Conservation (phyloP, 2,888 invertebrate species). For the Drosophila fungiperda region DNA sequence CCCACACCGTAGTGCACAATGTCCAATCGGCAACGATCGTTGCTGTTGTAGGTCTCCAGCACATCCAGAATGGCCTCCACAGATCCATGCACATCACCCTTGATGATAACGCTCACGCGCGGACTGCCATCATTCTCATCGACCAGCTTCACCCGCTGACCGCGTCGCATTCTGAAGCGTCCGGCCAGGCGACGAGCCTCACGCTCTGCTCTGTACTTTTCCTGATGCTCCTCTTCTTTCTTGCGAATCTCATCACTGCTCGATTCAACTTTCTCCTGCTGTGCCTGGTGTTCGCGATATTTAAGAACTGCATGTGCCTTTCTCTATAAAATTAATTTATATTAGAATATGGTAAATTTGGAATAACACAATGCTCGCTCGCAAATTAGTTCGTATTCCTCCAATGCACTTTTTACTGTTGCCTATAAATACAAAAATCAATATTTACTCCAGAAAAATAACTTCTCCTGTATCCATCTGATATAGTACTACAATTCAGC, state of each 20-base stretch:
- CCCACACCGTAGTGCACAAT: constrained; percentile 97
- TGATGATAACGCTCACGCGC: constrained; percentile 88
- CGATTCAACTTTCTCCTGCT: constrained; percentile 88
- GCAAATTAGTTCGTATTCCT: neutral
- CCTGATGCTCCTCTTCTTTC: constrained; percentile 88
- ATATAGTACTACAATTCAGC: neutral
- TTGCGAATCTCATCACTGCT: constrained; percentile 88
- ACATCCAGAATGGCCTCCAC: constrained; percentile 97
- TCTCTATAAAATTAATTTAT: constrained; percentile 85
- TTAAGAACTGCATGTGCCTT: constrained; percentile 89
- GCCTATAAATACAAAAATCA: neutral
- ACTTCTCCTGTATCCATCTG: neutral
- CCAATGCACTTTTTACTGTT: neutral
- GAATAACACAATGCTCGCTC: neutral
- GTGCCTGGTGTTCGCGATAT: constrained; percentile 87
- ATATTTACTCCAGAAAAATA: neutral
- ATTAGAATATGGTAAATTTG: neutral
- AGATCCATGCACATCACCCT: constrained; percentile 98
- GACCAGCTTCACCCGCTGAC: constrained; percentile 87
- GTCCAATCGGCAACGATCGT: constrained; percentile 90
- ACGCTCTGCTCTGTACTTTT: constrained; percentile 88
- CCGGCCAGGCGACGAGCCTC: constrained; percentile 88
- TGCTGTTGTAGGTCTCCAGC: constrained; percentile 93
- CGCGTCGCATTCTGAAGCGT: constrained; percentile 86
- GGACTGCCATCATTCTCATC: constrained; percentile 86